A percentile compares a stretch with the other conserved stretches of the same genome.
These are phyloP conservation scores for Arizona elegans DNA, from an alignment of 2,113 vertebrate genomes.

Conservation along the genomic window DNA sequence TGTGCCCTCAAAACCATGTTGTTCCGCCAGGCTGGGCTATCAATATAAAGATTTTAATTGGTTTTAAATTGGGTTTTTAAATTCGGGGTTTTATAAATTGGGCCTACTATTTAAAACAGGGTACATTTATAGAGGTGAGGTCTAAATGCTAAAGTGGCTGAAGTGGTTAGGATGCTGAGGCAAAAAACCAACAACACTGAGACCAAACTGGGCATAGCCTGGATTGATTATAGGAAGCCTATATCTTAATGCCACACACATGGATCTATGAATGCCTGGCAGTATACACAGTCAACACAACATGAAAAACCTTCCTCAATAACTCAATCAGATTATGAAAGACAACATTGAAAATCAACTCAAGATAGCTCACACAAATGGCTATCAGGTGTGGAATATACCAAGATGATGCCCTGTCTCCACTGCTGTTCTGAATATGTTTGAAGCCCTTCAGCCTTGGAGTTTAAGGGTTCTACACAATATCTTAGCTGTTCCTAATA, in stretches of 20 bases:
- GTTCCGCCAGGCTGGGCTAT: too few species aligned
- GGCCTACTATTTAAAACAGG: too few species aligned
- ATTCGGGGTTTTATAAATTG: too few species aligned
- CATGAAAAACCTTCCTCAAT: background rate
- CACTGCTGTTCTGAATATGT: background rate
- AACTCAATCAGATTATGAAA: background rate
- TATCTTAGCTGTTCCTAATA: background rate
- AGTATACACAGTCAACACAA: background rate
- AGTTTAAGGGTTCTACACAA: background rate
- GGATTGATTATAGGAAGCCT: background rate
- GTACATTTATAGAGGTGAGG: background rate
- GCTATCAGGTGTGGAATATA: background rate
- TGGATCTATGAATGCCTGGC: too few species aligned
- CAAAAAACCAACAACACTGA: background rate
- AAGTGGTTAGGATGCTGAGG: background rate
- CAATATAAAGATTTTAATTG: too few species aligned
- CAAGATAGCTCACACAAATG: background rate
- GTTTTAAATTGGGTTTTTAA: too few species aligned
- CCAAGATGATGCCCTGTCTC: background rate
- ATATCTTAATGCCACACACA: background rate
- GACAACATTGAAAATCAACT: background rate
- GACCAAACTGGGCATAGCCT: background rate
- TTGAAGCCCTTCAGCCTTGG: background rate
- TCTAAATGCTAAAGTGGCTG: background rate
- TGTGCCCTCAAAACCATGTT: too few species aligned